Evolutionary conservation across 2,797 vertebrate genomes (phyloP), one percentile per base, ranked within the genome.

Genomic region (Cynodonichthys magdalenae): DNA sequence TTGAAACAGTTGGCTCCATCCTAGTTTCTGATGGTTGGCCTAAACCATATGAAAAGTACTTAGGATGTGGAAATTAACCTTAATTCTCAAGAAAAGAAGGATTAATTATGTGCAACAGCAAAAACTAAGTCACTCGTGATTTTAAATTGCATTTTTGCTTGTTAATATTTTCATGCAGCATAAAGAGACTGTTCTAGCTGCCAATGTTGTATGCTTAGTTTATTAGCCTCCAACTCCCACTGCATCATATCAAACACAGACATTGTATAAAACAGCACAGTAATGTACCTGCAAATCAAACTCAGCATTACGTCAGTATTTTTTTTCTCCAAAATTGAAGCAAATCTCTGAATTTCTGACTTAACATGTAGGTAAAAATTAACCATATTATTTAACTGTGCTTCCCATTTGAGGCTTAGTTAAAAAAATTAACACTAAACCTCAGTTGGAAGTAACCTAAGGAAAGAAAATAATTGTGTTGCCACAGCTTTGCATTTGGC

Each of bases 31-130:
- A 10, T n/a, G 18, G 39, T 9, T 17, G 27, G 11, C 58, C n/a
- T 53, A 15, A 39, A 60, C 45, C 24, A 15, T 31, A 52, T 58
- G 61, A 51, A 44, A 56, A 28, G 54, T 72, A 46, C 27, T 69
- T 49, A 15, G 48, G 36, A 41, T 5, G n/a, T 1, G 47, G 10
- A 18, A 53, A 3, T 62, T 66, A 62, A 62, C 56, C 54, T 71
- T 18, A 18, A 48, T 20, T 44, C 31, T 59, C 15, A 36, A 36
- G 9, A 36, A 36, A 36, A 36, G 34, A 36, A 11, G 10, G 9
- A 36, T 36, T 36, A 36, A 36, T 12, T 9, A 10, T 15, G 12
- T 18, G 36, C 47, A 18, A 39, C 1, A 5, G 15, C 1, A 17
- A 42, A 42, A 42, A 42, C 41, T 15, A 5, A 42, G 15, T 42